Evolutionary conservation across 2,888 invertebrate genomes (phyloP).

Genomic region (Andrena marginata): DNA sequence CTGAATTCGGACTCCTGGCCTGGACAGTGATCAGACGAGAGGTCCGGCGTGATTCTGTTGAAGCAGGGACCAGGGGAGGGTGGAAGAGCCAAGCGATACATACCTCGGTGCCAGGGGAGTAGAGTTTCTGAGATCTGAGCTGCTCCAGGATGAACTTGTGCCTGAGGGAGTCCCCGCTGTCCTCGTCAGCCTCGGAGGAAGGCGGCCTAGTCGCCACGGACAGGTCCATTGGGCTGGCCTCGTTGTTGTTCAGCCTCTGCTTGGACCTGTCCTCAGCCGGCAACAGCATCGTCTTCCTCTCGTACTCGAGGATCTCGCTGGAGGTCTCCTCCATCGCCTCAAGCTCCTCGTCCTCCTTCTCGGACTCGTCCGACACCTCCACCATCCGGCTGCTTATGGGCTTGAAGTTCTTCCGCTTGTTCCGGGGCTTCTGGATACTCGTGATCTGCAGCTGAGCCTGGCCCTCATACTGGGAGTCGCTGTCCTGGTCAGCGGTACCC

Average conservation of each 20-base stretch:
- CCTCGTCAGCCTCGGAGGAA: constrained; percentile 81
- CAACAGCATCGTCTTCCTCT: constrained; percentile 78
- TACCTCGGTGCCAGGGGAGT: constrained; percentile 82
- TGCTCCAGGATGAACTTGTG: constrained; percentile 83
- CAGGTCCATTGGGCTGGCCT: constrained; percentile 83
- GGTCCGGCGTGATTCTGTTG: background rate
- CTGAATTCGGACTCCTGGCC: constrained; percentile 83
- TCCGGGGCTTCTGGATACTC: constrained; percentile 83
- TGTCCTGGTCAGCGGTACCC: constrained; percentile 82
- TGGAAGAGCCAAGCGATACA: constrained; percentile 40
- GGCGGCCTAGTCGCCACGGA: constrained; percentile 83
- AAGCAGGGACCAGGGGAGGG: background rate
- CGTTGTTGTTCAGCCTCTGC: constrained; percentile 79
- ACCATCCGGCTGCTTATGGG: constrained; percentile 85
- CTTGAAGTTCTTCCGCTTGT: constrained; percentile 86
- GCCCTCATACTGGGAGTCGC: constrained; percentile 82
- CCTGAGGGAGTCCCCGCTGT: constrained; percentile 82
- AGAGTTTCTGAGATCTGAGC: constrained; percentile 81
- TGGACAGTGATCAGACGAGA: constrained; percentile 35
- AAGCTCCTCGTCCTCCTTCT: constrained; percentile 75
- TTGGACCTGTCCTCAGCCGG: constrained; percentile 77
- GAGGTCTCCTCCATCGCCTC: constrained; percentile 71
- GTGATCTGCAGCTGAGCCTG: constrained; percentile 79
- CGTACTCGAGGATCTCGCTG: constrained; percentile 77
- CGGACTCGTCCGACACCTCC: constrained; percentile 83